A percentile compares a stretch with the other conserved stretches of the same genome.
These are phyloP conservation scores for Myiozetetes cayanensis DNA, from an alignment of 2,113 vertebrate species.

Conservation along the genomic window DNA sequence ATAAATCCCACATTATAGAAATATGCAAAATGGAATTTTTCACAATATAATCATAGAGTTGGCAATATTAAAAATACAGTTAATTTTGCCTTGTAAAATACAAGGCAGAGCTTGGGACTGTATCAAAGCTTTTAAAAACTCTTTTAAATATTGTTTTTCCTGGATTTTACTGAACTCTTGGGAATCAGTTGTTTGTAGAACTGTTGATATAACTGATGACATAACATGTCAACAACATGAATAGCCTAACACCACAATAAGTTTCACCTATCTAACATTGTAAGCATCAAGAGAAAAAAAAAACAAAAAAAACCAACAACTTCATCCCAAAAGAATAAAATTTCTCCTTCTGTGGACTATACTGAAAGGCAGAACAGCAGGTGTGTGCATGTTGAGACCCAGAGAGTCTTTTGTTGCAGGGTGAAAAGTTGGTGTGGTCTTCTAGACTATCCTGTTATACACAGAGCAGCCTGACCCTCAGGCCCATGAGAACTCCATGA, in stretches of 20 bases:
- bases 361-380: neutral
- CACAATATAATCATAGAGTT: neutral
- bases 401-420: neutral
- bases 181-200: neutral
- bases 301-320: neutral
- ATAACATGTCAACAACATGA: neutral
- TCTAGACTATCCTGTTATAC: neutral
- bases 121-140: neutral
- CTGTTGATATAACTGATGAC: neutral
- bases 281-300: neutral
- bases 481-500: neutral
- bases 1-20: neutral
- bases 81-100: neutral
- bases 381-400: neutral
- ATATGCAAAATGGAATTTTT: neutral
- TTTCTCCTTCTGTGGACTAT: neutral
- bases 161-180: neutral
- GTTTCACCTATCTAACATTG: neutral
- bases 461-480: neutral
- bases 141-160: neutral
- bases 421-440: neutral
- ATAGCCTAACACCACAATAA: neutral
- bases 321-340: neutral
- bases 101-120: neutral
- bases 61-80: neutral